These are phyloP conservation scores for Dorcus parallelipipedus DNA, from an alignment of 2,888 invertebrate species.

Conservation along the genomic window DNA sequence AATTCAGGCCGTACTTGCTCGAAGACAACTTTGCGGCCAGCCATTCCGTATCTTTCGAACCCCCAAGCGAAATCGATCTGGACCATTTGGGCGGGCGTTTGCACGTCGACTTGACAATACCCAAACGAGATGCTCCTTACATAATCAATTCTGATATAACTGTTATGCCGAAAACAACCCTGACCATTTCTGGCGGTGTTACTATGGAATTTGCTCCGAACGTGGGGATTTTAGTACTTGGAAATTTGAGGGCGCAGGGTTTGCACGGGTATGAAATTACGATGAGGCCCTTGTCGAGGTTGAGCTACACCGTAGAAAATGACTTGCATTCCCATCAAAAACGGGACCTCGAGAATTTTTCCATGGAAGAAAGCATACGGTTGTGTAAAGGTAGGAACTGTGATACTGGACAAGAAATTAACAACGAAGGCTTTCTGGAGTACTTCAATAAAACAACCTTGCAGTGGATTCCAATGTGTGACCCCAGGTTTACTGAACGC, in stretches of 20 bases:
- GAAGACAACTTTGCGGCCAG: conserved; percentile 75
- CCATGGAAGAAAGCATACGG: conserved; percentile 63
- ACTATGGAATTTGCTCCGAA: conserved; percentile 92
- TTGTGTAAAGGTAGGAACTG: conserved; percentile 77
- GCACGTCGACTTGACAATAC: conserved; percentile 62
- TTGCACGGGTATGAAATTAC: conserved; percentile 69
- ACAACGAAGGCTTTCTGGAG: conserved; percentile 85
- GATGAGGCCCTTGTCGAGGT: conserved; percentile 63
- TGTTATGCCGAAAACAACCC: conserved; percentile 88
- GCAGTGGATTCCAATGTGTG: conserved; percentile 97
- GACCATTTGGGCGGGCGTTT: conserved; percentile 77
- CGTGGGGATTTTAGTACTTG: conserved; percentile 92
- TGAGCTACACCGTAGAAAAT: conserved; percentile 44
- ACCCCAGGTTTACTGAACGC: conserved; percentile 89
- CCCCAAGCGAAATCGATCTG: conserved; percentile 56
- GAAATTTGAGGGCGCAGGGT: conserved; percentile 82
- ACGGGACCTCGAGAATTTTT: conserved; percentile 57
- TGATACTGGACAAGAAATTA: conserved; percentile 53
- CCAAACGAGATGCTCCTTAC: conserved; percentile 68
- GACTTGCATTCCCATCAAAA: conserved; percentile 41
- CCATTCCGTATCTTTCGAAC: conserved; percentile 66
- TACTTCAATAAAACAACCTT: conserved; percentile 92
- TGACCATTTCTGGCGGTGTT: conserved; percentile 86
- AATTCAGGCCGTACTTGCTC: conserved; percentile 82
- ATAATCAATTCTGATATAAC: conserved; percentile 86